Evolutionary conservation across 1,140 invertebrate genomes (phyloP).

Genomic region (Whitmania pigra): DNA sequence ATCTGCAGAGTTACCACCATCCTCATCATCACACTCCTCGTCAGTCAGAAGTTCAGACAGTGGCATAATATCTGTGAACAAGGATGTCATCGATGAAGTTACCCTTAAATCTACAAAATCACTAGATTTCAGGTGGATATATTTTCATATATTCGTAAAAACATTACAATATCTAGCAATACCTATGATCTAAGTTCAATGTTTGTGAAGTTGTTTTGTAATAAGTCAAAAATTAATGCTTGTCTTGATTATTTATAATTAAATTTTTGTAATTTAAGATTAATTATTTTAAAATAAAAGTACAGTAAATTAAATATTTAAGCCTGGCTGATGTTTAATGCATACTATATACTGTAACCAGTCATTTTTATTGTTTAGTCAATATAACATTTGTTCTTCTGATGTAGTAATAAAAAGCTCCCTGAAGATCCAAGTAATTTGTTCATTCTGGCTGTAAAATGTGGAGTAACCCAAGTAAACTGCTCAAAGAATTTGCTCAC

Average conservation of each 20-base stretch:
- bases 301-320: no score
- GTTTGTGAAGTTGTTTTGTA: no score
- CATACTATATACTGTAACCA: no score
- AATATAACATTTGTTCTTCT: constrained; percentile 12
- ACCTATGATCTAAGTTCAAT: no score
- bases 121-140: constrained; percentile 46
- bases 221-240: no score
- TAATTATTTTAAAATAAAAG: no score
- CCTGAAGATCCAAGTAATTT: constrained; percentile 55
- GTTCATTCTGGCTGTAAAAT: constrained; percentile 55
- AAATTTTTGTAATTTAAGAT: no score
- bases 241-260: no score
- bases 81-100: constrained; percentile 42
- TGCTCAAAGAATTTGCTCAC: constrained; percentile 64
- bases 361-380: background rate
- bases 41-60: constrained; percentile 20
- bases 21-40: background rate
- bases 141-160: background rate
- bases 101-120: constrained; percentile 58
- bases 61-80: constrained; percentile 29
- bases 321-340: no score
- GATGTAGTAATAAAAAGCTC: constrained; percentile 48
- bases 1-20: constrained; percentile 22
- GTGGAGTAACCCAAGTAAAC: constrained; percentile 61
- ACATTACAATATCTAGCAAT: no score